Evolutionary conservation across 2,888 invertebrate genomes (phyloP).

Genomic region (Gandaritis pyraliata): DNA sequence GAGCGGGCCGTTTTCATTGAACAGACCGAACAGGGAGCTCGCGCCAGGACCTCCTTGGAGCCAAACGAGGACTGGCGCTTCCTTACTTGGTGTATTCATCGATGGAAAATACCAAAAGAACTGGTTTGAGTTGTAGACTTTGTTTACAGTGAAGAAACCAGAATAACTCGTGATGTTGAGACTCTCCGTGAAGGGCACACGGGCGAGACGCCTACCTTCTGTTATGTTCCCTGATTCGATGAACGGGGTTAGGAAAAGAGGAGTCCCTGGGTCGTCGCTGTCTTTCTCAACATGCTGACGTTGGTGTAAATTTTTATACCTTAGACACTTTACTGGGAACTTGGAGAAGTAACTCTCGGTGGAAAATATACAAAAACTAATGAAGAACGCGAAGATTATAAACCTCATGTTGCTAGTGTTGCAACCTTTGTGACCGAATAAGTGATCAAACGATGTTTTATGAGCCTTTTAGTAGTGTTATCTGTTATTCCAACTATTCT

Average conservation of each 20-base stretch:
- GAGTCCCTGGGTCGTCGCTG: slow-evolving; percentile 6
- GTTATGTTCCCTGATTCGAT: slow-evolving; percentile 88
- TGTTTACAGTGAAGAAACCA: slow-evolving; percentile 93
- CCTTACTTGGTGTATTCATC: slow-evolving; percentile 52
- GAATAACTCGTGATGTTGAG: slow-evolving; percentile 87
- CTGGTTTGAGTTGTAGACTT: slow-evolving; percentile 89
- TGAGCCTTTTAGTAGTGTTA: no score
- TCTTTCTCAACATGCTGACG: neutral
- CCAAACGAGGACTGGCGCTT: slow-evolving; percentile 91
- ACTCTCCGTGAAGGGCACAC: slow-evolving; percentile 84
- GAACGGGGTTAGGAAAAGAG: slow-evolving; percentile 90
- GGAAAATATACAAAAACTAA: slow-evolving; percentile 1
- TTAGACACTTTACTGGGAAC: neutral
- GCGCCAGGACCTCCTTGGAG: slow-evolving; percentile 94
- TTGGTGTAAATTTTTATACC: no score
- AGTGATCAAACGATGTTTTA: no score
- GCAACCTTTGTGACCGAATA: neutral
- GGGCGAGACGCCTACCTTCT: slow-evolving; percentile 83
- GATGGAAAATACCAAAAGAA: slow-evolving; percentile 97
- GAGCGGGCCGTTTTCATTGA: slow-evolving; percentile 92
- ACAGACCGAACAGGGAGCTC: slow-evolving; percentile 90
- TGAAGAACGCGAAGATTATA: neutral
- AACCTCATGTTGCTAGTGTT: neutral
- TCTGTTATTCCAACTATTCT: no score
- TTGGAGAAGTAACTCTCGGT: slow-evolving; percentile 1